Base-by-base conservation (phyloP, 2,113 vertebrate genomes). In the Stigmatopora nigra region DNA sequence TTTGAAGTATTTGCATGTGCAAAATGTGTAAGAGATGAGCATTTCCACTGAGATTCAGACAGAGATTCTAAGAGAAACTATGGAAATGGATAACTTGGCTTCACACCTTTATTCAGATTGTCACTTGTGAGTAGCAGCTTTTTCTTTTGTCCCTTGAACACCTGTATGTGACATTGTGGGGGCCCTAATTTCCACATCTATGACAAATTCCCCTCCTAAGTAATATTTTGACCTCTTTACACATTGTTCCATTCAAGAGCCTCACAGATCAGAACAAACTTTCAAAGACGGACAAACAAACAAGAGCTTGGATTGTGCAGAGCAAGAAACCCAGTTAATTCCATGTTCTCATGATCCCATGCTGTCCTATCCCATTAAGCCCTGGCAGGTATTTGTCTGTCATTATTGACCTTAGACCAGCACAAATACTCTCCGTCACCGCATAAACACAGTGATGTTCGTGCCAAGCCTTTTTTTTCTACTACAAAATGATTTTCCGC, bases 351-450 rank as follows among this genome's bases (percentile, higher is more conserved):
- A 57, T 84, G 72, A 76, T 82, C 75, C 63, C 68, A 36, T 65
- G 59, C 81, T 82, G 85, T 85, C 85, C 63, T 76, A 78, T 81
- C 71, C 80, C 63, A 83, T 84, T 87, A 89, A 41, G 75, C 70
- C 63, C 67, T 82, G 80, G 82, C 81, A 78, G 79, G 73, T 84
- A 82, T 84, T 86, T 82, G 73, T 85, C 82, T 82, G 82, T 85
- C 85, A 82, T 84, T 79, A 75, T 74, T 87, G 88, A 88, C 86
- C 88, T 87, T 82, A 87, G 85, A 89, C 83, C 73, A 81, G 76
- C 76, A 78, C 78, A 83, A 83, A 84, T 74, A 77, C 74, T 85
- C 75, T 75, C 64, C 15, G 22, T 83, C 79, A 83, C 58, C 14
- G 25, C 56, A 71, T 70, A 69, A 20, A 69, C 25, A 68, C 35